A percentile compares a stretch with the other conserved stretches of the same genome.
These are phyloP conservation scores for Anagyrus pseudococci DNA, from an alignment of 2,888 invertebrate genomes.

Conservation along the genomic window DNA sequence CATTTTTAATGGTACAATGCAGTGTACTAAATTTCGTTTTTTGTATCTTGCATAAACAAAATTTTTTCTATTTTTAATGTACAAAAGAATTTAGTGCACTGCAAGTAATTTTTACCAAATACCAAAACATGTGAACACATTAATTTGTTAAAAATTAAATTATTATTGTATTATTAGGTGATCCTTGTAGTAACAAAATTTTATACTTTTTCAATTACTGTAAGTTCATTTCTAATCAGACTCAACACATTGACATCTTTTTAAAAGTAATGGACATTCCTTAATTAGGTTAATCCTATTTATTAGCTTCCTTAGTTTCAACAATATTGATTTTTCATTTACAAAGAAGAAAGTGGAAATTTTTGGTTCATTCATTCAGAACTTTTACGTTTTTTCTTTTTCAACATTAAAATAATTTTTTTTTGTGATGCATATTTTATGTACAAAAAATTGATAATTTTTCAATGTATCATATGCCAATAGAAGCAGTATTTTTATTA, in stretches of 20 bases:
- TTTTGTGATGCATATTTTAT: neutral
- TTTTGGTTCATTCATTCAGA: neutral
- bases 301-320: conserved; percentile 6
- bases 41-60: no score
- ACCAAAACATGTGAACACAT: conserved; percentile 21
- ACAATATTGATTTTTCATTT: no score
- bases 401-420: neutral
- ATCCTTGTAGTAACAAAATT: conserved; percentile 9
- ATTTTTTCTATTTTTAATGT: no score
- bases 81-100: no score
- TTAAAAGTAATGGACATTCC: conserved; percentile 34
- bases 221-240: conserved; percentile 24
- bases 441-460: conserved; percentile 4
- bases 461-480: conserved; percentile 24
- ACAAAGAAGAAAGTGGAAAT: neutral
- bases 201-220: conserved; percentile 3
- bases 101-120: conserved; percentile 19
- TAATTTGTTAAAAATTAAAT: conserved; percentile 27
- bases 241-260: conserved; percentile 14
- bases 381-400: conserved; percentile 2
- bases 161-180: conserved; percentile 23
- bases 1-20: no score
- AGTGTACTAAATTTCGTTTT: no score
- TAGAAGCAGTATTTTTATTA: conserved; percentile 38
- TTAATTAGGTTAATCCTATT: conserved; percentile 10